phyloP scores from a whole-genome alignment of 2,888 invertebrate species.

The Epinotia brunnichana region DNA sequence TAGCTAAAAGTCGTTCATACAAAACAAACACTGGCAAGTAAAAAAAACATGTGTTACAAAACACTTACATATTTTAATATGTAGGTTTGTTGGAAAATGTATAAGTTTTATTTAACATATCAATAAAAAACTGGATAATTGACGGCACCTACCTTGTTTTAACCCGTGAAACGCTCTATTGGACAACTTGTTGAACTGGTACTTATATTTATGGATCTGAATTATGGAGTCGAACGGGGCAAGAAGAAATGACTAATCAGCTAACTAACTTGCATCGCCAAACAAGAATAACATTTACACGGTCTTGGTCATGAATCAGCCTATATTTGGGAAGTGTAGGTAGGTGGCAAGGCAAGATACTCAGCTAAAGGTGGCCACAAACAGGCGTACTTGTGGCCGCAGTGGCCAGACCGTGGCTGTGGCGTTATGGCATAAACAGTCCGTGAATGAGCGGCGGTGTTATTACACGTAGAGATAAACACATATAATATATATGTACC shows the following conservation, averaged over 20 bases:
- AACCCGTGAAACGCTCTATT: too few species aligned
- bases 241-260: neutral
- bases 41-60: neutral
- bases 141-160: neutral
- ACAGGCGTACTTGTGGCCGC: slow-evolving; percentile 20
- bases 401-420: slow-evolving; percentile 18
- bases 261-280: neutral
- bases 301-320: slow-evolving; percentile 24
- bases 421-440: slow-evolving; percentile 15
- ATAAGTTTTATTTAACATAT: too few species aligned
- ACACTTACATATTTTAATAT: too few species aligned
- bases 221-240: neutral
- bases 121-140: too few species aligned
- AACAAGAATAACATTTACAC: slow-evolving; percentile 10
- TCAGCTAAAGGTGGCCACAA: slow-evolving; percentile 23
- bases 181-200: neutral
- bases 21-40: neutral
- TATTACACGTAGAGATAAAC: neutral
- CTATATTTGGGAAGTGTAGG: slow-evolving; percentile 9
- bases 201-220: neutral
- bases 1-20: neutral
- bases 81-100: too few species aligned
- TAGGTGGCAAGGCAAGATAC: slow-evolving; percentile 15
- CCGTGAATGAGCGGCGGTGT: slow-evolving; percentile 14
- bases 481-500: neutral